Evolutionary conservation across 2,888 invertebrate species (phyloP).

Genomic region (Digitonthophagus gazella): DNA sequence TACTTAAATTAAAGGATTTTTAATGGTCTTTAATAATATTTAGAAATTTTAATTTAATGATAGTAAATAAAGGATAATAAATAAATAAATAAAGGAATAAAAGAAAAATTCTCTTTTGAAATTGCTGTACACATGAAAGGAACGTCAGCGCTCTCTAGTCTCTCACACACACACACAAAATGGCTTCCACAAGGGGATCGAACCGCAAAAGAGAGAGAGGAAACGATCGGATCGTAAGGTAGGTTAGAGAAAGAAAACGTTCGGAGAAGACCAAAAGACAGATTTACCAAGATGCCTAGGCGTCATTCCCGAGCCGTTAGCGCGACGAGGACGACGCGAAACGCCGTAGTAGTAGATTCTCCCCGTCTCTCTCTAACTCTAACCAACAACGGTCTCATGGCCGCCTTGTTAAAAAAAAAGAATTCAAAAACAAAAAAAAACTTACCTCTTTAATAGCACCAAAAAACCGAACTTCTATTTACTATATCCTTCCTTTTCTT

Average conservation of each 20-base stretch:
- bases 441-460: too few species aligned
- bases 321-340: not conserved
- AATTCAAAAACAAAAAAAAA: too few species aligned
- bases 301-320: constrained; percentile 25
- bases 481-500: too few species aligned
- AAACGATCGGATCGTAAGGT: not conserved
- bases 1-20: too few species aligned
- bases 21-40: too few species aligned
- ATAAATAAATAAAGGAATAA: too few species aligned
- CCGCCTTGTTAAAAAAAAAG: not conserved
- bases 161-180: constrained; percentile 42
- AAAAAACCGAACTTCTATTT: too few species aligned
- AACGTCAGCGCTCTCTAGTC: not conserved
- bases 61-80: too few species aligned
- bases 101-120: constrained; percentile 8
- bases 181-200: constrained; percentile 42
- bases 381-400: not conserved
- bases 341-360: not conserved
- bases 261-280: constrained; percentile 27
- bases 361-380: not conserved
- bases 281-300: constrained; percentile 30
- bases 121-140: constrained; percentile 12
- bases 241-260: constrained; percentile 17
- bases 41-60: not conserved
- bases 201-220: constrained; percentile 24